Evolutionary conservation across 2,113 vertebrate genomes (phyloP), one percentile per base, ranked within the genome.

Genomic region (Mustela nigripes): DNA sequence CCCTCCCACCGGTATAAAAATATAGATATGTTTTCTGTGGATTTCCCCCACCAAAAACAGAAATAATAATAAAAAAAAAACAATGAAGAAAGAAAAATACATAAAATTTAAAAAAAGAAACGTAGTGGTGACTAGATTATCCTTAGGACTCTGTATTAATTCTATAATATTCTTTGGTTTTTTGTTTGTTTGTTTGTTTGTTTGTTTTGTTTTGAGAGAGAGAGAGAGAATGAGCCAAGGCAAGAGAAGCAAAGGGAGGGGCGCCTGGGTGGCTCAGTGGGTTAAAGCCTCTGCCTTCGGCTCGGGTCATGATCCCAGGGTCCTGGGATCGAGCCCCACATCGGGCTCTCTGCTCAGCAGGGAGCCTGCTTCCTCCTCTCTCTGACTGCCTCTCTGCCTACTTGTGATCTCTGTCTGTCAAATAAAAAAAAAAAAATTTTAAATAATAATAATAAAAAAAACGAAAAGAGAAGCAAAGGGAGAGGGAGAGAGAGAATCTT

Each of bases 111-210:
- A 67, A 67, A 67, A 33, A n/a, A 45, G 15, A 45, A 98, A 98
- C 7, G 4, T 53, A 99, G 98, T 98, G 98, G 99, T 98, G 99
- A 98, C 98, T 99, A 99, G 98, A 98, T 99, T 99, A 99, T 99
- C 98, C 98, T 99, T 99, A 99, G 99, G 98, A 98, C 98, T 98
- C 98, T 99, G 98, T 98, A 98, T 99, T 98, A 74, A 26, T 98
- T 98, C 98, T 99, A 98, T 99, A 99, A 99, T 99, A 98, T 99
- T 99, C 33, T 56, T 56, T 56, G 15, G 3, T 36, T 36, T 53
- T 53, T 53, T 18, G 0, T 18, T 56, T 56, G 16, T 56, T 50
- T 14, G 16, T 56, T 50, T 14, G 11, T 53, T 5, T 56, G 53
- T 56, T 16, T 18, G 50, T 18, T 18, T n/a, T 67, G 33, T 67